Evolutionary conservation across 1,140 invertebrate species (phyloP), one percentile per base, ranked within the genome.

Genomic region (Heliconius congener): DNA sequence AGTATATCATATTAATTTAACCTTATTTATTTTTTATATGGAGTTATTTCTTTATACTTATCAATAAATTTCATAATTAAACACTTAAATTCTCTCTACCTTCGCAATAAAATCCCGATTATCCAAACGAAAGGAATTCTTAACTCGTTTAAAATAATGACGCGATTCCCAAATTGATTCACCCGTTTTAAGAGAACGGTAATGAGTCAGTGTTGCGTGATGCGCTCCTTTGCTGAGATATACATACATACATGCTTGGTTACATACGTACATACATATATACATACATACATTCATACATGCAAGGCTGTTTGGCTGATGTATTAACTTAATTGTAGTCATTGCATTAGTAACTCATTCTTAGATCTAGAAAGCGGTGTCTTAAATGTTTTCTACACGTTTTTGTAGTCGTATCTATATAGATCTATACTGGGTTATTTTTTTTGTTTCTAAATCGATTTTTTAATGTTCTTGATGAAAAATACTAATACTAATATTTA

Each of bases 181-280:
- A 90, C 85, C 73, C 84, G 76, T 80, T 83, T 82, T 82, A 81
- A 82, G 83, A 84, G 84, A 82, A 79, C 82, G 81, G 81, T 74
- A 83, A 85, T 92, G 90, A 92, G 86, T 92, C 90, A 92, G 83
- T 77, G 76, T 87, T 88, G 85, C 86, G 86, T 90, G 90, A 87
- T 87, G 86, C 84, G 77, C 84, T 81, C 85, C 86, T 89, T 88
- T 90, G 85, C 85, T 86, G 76, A 50, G 74, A 78, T 76, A 78
- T 77, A 57, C 52, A 71, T 71, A 78, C 79, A 81, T 46, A 46
- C 42, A 46, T 23, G 23, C 23, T 23, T 23, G 23, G 0, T 23
- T 23, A 42, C 39, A 42, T 46, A 46, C 11, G 13, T 3, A 46
- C 42, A 46, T 46, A 42, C 42, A 42, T 42, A 42, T 3, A 42